phyloP scores from a whole-genome alignment of 2,797 vertebrate species.

The Anguilla obscura region DNA sequence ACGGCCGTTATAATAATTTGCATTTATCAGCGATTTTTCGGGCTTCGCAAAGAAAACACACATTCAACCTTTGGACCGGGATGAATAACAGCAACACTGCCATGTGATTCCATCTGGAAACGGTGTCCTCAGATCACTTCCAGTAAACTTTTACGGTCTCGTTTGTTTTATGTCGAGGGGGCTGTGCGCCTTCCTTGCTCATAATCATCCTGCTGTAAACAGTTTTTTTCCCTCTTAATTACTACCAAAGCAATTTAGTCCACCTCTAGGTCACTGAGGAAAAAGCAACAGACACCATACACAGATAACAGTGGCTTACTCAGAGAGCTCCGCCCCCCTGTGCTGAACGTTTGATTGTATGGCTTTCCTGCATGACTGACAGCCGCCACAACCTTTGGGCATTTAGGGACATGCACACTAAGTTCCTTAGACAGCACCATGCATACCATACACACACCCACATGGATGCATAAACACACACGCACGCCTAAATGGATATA shows the following conservation, averaged over 20 bases:
- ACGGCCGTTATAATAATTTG: background rate
- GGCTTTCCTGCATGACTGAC: slow-evolving; percentile 7
- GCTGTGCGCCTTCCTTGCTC: background rate
- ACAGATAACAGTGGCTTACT: slow-evolving; percentile 17
- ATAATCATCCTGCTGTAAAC: slow-evolving; percentile 8
- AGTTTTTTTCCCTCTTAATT: background rate
- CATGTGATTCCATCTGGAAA: background rate
- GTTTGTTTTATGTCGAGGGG: background rate
- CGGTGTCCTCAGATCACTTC: background rate
- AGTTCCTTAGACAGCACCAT: background rate
- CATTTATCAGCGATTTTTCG: background rate
- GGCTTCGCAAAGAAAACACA: background rate
- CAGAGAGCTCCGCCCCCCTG: background rate
- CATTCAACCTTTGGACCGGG: background rate
- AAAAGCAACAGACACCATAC: background rate
- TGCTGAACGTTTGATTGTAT: background rate
- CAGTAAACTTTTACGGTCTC: background rate
- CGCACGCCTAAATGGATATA: background rate
- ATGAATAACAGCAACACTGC: background rate
- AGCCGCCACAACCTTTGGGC: background rate
- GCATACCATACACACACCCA: background rate
- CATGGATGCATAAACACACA: background rate
- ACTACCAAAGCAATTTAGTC: slow-evolving; percentile 14
- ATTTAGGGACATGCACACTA: background rate
- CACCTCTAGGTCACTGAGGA: background rate